These are phyloP conservation scores for Siderastrea siderea DNA, from an alignment of 92 coral and sea anemone genomes.

Conservation along the genomic window DNA sequence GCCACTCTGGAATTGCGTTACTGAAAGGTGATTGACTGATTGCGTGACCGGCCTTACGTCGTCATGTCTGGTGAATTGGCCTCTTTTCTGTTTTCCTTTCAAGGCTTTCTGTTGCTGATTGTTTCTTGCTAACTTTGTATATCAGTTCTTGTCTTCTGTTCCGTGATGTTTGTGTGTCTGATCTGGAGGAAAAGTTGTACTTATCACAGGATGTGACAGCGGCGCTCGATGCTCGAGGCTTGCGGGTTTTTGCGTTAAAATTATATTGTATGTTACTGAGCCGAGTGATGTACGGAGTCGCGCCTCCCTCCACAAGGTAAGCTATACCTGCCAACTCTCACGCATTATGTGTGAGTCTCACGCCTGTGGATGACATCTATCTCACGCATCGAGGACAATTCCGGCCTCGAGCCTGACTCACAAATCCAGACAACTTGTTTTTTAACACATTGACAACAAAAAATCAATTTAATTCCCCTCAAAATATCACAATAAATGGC, in stretches of 20 bases:
- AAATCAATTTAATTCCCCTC: no score
- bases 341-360: no score
- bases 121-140: constrained; percentile 29
- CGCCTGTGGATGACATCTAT: no score
- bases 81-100: neutral
- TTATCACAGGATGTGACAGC: constrained; percentile 86
- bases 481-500: no score
- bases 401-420: no score
- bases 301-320: constrained; percentile 35
- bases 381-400: no score
- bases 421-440: no score
- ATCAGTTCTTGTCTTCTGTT: constrained; percentile 28
- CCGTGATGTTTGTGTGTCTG: constrained; percentile 52
- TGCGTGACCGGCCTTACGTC: neutral
- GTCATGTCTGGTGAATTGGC: constrained; percentile 19
- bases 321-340: neutral
- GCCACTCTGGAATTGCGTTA: neutral
- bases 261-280: constrained; percentile 81
- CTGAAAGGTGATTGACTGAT: neutral
- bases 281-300: constrained; percentile 40
- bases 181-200: constrained; percentile 69
- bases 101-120: neutral
- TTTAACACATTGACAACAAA: no score
- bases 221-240: constrained; percentile 76
- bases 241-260: constrained; percentile 77